These are phyloP conservation scores for Pongo pygmaeus DNA, from an alignment of 2,113 vertebrate species.

Conservation along the genomic window DNA sequence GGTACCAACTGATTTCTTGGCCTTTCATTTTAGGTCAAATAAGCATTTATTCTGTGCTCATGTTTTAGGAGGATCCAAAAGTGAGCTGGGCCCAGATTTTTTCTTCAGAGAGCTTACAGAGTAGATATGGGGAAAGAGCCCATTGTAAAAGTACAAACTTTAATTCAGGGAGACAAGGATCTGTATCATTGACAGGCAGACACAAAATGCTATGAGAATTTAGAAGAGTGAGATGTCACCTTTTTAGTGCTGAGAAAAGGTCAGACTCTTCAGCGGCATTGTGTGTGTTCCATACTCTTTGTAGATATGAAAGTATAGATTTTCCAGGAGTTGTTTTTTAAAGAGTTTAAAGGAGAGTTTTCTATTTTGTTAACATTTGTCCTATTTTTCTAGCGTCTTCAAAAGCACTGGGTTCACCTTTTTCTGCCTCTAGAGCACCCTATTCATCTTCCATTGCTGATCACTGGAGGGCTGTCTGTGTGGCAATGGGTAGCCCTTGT, in stretches of 20 bases:
- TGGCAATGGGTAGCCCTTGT: rapidly evolving
- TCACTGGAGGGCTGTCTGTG: not conserved
- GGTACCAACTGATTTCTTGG: not conserved
- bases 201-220: not conserved
- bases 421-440: not conserved
- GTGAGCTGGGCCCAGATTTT: not conserved
- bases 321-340: not conserved
- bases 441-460: not conserved
- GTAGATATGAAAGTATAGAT: not conserved
- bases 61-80: not conserved
- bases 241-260: not conserved
- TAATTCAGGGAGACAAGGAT: not conserved
- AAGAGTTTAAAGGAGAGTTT: not conserved
- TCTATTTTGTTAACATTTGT: not conserved
- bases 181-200: not conserved
- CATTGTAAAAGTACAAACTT: not conserved
- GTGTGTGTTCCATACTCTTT: not conserved
- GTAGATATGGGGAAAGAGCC: not conserved
- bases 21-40: not conserved
- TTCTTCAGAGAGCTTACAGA: not conserved
- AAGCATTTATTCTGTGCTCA: not conserved
- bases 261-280: not conserved
- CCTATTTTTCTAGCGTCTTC: not conserved
- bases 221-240: not conserved
- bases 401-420: not conserved